These are phyloP conservation scores for Folsomia manolachei DNA, from an alignment of 2,888 invertebrate genomes.

Conservation along the genomic window DNA sequence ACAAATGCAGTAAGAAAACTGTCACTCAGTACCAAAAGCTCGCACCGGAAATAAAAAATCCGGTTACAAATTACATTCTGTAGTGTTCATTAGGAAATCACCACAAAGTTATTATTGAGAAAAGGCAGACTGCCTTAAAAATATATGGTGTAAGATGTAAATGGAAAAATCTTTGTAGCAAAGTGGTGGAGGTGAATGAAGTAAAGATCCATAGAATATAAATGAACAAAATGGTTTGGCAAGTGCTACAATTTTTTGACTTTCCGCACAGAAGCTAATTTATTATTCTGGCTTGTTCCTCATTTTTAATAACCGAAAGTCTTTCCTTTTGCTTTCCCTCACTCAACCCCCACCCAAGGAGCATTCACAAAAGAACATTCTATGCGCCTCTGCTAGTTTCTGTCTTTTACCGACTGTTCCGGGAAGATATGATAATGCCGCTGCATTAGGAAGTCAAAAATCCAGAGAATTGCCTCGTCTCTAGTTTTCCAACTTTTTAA, in stretches of 20 bases:
- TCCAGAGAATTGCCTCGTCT: conserved; percentile 10
- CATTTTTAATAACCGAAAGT: conserved; percentile 13
- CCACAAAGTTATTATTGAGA: too few relatives aligned
- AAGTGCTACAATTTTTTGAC: neutral
- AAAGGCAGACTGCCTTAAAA: too few relatives aligned
- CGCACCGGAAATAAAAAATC: too few relatives aligned
- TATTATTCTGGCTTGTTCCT: conserved; percentile 13
- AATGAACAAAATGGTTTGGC: neutral
- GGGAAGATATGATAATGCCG: conserved; percentile 7
- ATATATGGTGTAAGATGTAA: too few relatives aligned
- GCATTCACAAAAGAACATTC: too few relatives aligned
- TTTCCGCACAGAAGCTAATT: conserved; percentile 2
- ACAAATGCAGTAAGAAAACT: too few relatives aligned
- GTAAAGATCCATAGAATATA: neutral
- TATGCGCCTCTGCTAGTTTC: too few relatives aligned
- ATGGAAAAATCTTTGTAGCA: too few relatives aligned
- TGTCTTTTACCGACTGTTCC: neutral
- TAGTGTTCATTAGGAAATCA: too few relatives aligned
- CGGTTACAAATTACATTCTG: too few relatives aligned
- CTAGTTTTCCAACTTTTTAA: conserved; percentile 10
- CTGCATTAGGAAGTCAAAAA: conserved; percentile 13
- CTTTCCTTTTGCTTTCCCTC: neutral
- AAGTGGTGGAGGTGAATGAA: neutral
- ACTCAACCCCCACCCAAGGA: too few relatives aligned
- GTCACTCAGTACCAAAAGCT: too few relatives aligned